Percentiles rank a stretch among this genome's conserved stretches.
These are phyloP conservation scores for Diplosoma virens DNA, from an alignment of 23 tunicate species.

Conservation along the genomic window DNA sequence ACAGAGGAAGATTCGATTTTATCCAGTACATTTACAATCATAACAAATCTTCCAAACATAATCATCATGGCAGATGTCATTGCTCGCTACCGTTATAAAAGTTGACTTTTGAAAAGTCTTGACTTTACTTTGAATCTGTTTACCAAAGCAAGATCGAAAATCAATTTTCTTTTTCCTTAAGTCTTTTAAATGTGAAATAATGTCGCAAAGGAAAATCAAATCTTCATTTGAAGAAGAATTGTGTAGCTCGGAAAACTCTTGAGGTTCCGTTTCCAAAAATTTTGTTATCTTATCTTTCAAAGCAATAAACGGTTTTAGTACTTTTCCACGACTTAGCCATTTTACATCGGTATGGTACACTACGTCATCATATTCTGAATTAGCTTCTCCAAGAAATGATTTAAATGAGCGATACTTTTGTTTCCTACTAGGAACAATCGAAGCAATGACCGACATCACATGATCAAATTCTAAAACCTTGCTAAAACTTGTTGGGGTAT, in stretches of 20 bases:
- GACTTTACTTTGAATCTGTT: too few species aligned
- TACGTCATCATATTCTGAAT: conserved; percentile 34
- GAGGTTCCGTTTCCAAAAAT: conserved; percentile 23
- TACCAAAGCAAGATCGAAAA: too few species aligned
- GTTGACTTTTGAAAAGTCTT: too few species aligned
- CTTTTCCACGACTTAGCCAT: conserved; percentile 41
- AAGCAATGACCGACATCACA: conserved; percentile 40
- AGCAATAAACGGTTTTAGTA: conserved; percentile 40
- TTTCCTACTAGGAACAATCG: conserved; percentile 29
- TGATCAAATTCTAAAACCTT: conserved; percentile 41
- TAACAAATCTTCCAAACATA: too few species aligned
- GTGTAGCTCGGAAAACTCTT: conserved; percentile 28
- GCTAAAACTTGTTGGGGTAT: conserved; percentile 39
- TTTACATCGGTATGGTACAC: conserved; percentile 43
- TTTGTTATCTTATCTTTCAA: conserved; percentile 33
- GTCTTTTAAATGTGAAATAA: conserved; percentile 42
- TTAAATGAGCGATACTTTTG: conserved; percentile 28
- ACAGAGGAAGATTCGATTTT: too few species aligned
- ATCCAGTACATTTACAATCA: too few species aligned
- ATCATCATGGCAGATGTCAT: too few species aligned
- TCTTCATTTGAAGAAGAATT: conserved; percentile 39
- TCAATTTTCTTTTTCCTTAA: conserved; percentile 23
- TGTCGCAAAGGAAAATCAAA: conserved; percentile 41
- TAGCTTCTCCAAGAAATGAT: conserved; percentile 35
- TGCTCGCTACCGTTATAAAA: too few species aligned